Conservation (phyloP, 2,888 invertebrate genomes). For the Apodemia mormo region DNA sequence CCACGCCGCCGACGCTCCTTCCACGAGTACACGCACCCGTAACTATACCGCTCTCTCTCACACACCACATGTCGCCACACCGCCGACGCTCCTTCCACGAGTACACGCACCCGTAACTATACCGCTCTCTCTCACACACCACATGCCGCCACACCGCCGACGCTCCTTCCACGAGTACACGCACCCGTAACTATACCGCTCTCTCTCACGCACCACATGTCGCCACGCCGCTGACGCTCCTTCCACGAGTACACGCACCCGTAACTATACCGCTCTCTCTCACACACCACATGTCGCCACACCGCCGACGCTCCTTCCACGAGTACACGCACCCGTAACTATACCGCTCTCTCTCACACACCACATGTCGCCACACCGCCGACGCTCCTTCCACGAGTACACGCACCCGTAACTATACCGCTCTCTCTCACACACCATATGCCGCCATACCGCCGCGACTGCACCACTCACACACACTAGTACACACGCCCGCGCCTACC, state of each 20-base stretch:
- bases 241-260: slow-evolving; percentile 87
- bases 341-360: slow-evolving; percentile 19
- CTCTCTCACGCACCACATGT: slow-evolving; percentile 17
- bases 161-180: slow-evolving; percentile 92
- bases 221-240: slow-evolving; percentile 93
- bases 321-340: slow-evolving; percentile 68
- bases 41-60: slow-evolving; percentile 13
- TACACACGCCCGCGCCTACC: no score
- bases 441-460: no score
- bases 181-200: background rate
- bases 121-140: slow-evolving; percentile 19
- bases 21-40: slow-evolving; percentile 83
- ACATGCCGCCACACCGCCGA: slow-evolving; percentile 85
- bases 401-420: no score
- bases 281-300: slow-evolving; percentile 52
- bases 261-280: slow-evolving; percentile 27
- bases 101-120: slow-evolving; percentile 41
- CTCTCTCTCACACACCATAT: no score
- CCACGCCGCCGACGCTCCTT: slow-evolving; percentile 93
- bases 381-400: no score
- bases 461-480: no score
- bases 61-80: slow-evolving; percentile 84
- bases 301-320: slow-evolving; percentile 95
- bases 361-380: no score
- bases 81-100: slow-evolving; percentile 96